These are phyloP conservation scores for Caenorhabditis imperialis DNA, from an alignment of 2,888 invertebrate genomes.

Conservation along the genomic window DNA sequence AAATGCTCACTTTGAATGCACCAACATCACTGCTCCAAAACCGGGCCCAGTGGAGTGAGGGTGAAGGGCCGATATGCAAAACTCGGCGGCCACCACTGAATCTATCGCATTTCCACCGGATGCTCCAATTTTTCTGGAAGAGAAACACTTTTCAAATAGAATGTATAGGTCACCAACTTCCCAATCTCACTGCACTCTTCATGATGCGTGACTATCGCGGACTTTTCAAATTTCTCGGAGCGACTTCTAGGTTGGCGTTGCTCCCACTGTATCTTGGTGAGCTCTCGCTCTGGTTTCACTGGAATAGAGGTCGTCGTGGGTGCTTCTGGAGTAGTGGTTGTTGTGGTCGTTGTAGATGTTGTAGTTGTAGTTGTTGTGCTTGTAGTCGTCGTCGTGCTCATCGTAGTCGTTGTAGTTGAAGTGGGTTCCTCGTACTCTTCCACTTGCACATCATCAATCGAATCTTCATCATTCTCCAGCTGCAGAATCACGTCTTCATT, in stretches of 20 bases:
- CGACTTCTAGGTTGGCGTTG: constrained; percentile 6
- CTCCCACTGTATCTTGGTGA: constrained; percentile 25
- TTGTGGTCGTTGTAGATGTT: neutral
- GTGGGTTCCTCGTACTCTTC: constrained; percentile 42
- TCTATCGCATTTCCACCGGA: constrained; percentile 59
- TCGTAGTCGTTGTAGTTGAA: neutral
- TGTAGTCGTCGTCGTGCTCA: neutral
- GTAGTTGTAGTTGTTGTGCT: neutral
- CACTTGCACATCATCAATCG: constrained; percentile 36
- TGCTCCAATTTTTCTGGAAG: constrained; percentile 44
- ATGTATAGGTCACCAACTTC: constrained; percentile 18
- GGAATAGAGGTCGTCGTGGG: neutral
- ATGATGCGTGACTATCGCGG: constrained; percentile 41
- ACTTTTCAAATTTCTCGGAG: constrained; percentile 32
- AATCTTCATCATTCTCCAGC: constrained; percentile 24
- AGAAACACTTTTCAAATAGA: neutral
- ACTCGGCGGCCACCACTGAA: constrained; percentile 51
- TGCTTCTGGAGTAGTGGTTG: neutral
- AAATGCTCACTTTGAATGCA: constrained; percentile 47
- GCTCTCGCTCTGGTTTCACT: neutral
- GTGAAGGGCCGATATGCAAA: constrained; percentile 57
- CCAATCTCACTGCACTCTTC: constrained; percentile 53
- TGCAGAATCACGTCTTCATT: constrained; percentile 17
- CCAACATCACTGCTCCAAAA: constrained; percentile 48
- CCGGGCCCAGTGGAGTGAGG: constrained; percentile 60